Conservation (phyloP, 2,113 vertebrate species). For the Hippocampus guttulatus region DNA sequence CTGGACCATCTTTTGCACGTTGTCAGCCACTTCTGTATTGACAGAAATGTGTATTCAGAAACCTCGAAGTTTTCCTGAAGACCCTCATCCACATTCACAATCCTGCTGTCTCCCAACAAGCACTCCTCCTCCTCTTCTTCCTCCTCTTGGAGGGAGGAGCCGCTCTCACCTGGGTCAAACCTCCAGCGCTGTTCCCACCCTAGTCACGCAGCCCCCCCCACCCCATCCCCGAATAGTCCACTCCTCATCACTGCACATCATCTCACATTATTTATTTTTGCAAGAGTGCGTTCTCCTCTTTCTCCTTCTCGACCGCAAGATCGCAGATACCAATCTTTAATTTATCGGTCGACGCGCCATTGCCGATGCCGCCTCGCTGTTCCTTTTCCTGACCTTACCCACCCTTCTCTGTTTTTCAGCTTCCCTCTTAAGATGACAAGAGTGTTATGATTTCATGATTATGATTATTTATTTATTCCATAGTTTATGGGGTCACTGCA, state of each 20-base stretch:
- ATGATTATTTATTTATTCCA: conserved; percentile 9
- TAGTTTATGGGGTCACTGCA: conserved; percentile 20
- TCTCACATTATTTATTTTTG: conserved; percentile 15
- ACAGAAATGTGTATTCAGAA: too few relatives aligned
- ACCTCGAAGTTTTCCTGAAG: not conserved
- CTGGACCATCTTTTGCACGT: too few relatives aligned
- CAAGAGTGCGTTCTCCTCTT: conserved; percentile 20
- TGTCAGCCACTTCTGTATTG: too few relatives aligned
- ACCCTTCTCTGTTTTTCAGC: conserved; percentile 49
- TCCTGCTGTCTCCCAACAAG: not conserved
- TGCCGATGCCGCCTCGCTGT: conserved; percentile 38
- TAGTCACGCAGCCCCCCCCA: conserved; percentile 10
- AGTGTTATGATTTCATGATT: not conserved
- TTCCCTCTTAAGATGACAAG: conserved; percentile 30
- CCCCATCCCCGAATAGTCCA: conserved; percentile 19
- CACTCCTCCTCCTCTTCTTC: not conserved
- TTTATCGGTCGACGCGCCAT: conserved; percentile 64
- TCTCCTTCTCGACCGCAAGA: conserved; percentile 43
- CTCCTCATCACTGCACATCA: conserved; percentile 21
- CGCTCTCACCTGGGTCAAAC: conserved; percentile 48
- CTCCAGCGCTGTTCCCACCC: conserved; percentile 21
- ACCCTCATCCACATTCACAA: not conserved
- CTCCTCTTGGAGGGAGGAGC: conserved; percentile 10
- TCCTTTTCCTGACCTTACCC: conserved; percentile 37
- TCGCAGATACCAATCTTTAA: conserved; percentile 67